Evolutionary conservation across 2,888 invertebrate species (phyloP), one percentile per base, ranked within the genome.

Genomic region (Stenodera caucasica): DNA sequence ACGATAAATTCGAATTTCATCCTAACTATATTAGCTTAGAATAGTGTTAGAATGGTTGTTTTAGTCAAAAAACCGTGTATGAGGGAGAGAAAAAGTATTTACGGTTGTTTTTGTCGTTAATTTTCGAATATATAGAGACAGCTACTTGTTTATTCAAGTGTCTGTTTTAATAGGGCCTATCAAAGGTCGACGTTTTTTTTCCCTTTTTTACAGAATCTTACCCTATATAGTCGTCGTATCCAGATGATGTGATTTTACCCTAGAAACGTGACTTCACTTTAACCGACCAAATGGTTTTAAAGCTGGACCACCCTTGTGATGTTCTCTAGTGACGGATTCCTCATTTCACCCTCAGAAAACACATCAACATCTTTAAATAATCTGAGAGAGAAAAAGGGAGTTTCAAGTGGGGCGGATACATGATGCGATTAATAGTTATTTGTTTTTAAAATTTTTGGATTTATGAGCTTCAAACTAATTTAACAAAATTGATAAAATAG

Each of bases 1-100:
- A 33, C 45, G 53, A 56, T 60, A 53, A 53, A 60, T 53, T 52
- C 32, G 26, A 55, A 57, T 57, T 57, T 53, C 45, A 54, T 57
- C 57, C 5, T 2, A 32, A 53, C 57, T 57, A 53, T 57, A 57
- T 60, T 57, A 35, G 37, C 53, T 55, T 55, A 45, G 55, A 55
- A 55, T 45, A 23, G 55, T 35, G 56, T 50, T 40, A 35, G 53
- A 55, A 50, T 53, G 26, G 6, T 26, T 26, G 26, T 26, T 7
- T 26, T n/a, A n/a, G n/a, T 26, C 6, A 26, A 26, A 26, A 3
- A 26, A 5, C 3, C 6, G 26, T 26, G 26, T 5, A 26, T 7
- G 6, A 61, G 51, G 55, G 29, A 51, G 51, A 53, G 53, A 60
- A 59, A 55, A 60, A 53, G 56, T 55, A 3, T 26, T 26, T 18